Base-by-base conservation (phyloP, 2,888 invertebrate genomes). In the Hyppa rectilinea region DNA sequence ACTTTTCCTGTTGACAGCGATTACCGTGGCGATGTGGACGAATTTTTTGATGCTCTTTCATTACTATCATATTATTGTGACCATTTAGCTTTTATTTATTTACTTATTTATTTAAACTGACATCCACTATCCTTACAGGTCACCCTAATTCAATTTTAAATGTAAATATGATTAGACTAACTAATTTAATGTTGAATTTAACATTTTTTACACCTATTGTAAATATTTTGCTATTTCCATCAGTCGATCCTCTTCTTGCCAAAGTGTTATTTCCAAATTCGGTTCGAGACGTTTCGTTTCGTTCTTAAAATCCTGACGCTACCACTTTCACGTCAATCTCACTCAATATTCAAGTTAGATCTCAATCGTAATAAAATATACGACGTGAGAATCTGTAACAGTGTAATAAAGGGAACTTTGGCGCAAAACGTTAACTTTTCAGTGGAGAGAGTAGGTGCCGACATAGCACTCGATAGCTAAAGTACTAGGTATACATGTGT, bases 401-500 rank as follows among this genome's bases (percentile, higher is more conserved):
- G 56, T 71, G 55, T 71, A 78, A 75, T 80, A 80, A 81, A 71
- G 80, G 66, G 63, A 78, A 78, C 76, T 79, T 80, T 80, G 71
- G 80, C 76, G 71, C 56, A 71, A 76, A 79, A 71, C 61, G 72
- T 79, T 82, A 85, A 84, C 84, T 85, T 85, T 83, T 80, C 75
- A 82, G 78, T 71, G 69, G 71, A 72, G 72, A 75, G 80, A 80
- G 77, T 77, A 85, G 81, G 80, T 83, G 81, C 81, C 82, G 77
- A 83, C 83, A 83, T 81, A 77, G 75, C 83, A 84, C 81, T 84
- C 83, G 81, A 82, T 78, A 74, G 65, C 63, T 68, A 50, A 55
- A 67, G 81, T 85, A 83, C 83, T 86, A 83, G 83, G 84, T 88
- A 88, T 88, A 87, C 87, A 89, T 87, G 83, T 85, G 85, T 83